Conservation (phyloP, 1,140 invertebrate species). For the Diorhabda sublineata region DNA sequence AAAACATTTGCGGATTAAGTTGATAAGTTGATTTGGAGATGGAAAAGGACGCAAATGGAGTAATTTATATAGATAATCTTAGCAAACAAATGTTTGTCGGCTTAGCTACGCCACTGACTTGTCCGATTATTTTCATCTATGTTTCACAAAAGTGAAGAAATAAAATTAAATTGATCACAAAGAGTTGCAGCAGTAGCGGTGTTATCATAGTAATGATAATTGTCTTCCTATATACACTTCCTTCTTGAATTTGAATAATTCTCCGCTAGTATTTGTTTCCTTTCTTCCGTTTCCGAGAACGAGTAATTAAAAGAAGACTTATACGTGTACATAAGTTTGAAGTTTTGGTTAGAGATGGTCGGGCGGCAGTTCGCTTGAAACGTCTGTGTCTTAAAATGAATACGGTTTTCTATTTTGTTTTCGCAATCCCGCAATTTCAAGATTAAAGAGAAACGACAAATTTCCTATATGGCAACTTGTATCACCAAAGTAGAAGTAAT, state of each 20-base stretch:
- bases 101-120: conserved; percentile 8
- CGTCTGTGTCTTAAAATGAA: too few species aligned
- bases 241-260: conserved; percentile 17
- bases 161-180: conserved; percentile 5
- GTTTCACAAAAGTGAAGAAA: conserved; percentile 4
- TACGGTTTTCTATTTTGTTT: too few species aligned
- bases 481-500: too few species aligned
- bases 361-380: background rate
- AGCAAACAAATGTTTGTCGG: too few species aligned
- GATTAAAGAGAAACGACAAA: too few species aligned
- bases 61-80: too few species aligned
- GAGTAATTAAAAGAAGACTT: conserved; percentile 14
- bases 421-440: too few species aligned
- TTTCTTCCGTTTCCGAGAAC: background rate
- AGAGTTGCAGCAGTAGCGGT: conserved; percentile 11
- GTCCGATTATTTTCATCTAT: conserved; percentile 5
- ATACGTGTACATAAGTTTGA: background rate
- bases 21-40: too few species aligned
- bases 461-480: too few species aligned
- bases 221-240: conserved; percentile 24
- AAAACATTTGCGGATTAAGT: too few species aligned
- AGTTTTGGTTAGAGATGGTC: background rate
- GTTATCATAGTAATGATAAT: conserved; percentile 23
- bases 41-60: too few species aligned
- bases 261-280: conserved; percentile 5